Evolutionary conservation across 1,140 invertebrate species (phyloP), one percentile per base, ranked within the genome.

Genomic region (Anadara kagoshimensis): DNA sequence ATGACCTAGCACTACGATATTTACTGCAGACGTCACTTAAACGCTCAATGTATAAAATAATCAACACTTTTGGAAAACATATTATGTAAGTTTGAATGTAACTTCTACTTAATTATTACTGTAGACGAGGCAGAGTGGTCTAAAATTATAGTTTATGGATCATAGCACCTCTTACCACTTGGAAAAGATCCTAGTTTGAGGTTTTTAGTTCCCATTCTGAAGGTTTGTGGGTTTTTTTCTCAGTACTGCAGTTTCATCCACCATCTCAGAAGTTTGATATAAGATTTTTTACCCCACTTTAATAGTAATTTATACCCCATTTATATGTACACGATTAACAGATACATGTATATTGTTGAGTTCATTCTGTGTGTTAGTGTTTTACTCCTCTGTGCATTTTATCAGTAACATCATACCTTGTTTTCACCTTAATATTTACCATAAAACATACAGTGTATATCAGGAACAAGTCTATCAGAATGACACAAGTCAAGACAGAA

Each of bases 31-130:
- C 78, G 0, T 63, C 79, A 16, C 53, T 86, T 12, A 85, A 81
- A 67, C 73, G 79, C 18, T 80, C 78, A 44, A 74, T 86, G 16
- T 85, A 86, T 61, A 78, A 76, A 72, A 82, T 86, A 24, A 76
- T 82, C 20, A 78, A 82, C 56, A 77, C 62, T 45, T 86, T 84
- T 72, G 81, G 79, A 12, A 72, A 75, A 20, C 80, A 83, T 73
- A 29, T 85, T 24, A 45, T 80, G 85, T 86, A 80, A 82, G 83
- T 82, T 66, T 57, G 2, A 56, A 36, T 47, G 58, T 8, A 29
- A 47, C 3, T 8, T n/a, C 8, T 49, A 47, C 45, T 26, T 26
- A 22, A 44, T 58, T 58, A 2, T 10, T 10, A 11, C 16, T 24
- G 36, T 22, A 20, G 20, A 20, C 24, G 26, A 49, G 16, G 36